These are phyloP conservation scores for Linnaemya tessellans DNA, from an alignment of 2,888 invertebrate genomes.

Conservation along the genomic window DNA sequence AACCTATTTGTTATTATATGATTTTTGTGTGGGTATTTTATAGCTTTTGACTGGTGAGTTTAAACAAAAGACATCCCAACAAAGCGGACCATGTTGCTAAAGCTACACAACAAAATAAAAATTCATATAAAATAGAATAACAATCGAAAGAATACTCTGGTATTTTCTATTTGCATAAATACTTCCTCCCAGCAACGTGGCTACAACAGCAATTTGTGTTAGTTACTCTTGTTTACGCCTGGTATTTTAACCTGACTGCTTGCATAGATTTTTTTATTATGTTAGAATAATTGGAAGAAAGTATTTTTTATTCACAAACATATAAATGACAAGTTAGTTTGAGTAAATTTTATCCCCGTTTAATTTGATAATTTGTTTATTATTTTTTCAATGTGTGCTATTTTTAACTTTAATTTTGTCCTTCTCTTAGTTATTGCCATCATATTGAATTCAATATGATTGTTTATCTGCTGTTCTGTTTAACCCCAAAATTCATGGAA, in stretches of 20 bases:
- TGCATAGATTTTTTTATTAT: not conserved
- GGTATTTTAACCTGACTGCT: not conserved
- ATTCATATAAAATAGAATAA: slow-evolving; percentile 6
- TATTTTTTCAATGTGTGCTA: not conserved
- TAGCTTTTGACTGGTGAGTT: slow-evolving; percentile 26
- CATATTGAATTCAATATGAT: slow-evolving; percentile 21
- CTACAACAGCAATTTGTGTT: slow-evolving; percentile 5
- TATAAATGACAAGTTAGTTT: too few species aligned
- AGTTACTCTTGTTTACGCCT: not conserved
- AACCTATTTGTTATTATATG: not conserved
- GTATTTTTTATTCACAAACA: too few species aligned
- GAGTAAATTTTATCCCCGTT: too few species aligned
- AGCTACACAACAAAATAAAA: slow-evolving; percentile 1
- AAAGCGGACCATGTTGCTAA: slow-evolving; percentile 24
- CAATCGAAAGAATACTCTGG: not conserved
- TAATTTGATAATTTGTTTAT: too few species aligned
- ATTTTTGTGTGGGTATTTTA: not conserved
- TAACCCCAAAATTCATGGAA: slow-evolving; percentile 4
- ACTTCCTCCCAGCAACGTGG: slow-evolving; percentile 23
- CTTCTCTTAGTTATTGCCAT: slow-evolving; percentile 11
- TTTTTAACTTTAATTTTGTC: not conserved
- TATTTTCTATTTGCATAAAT: slow-evolving; percentile 33
- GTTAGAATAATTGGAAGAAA: too few species aligned
- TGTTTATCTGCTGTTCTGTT: slow-evolving; percentile 24
- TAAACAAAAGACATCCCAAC: slow-evolving; percentile 18